Base-by-base conservation (phyloP, 2,113 vertebrate species). In the Melanotaenia duboulayi region DNA sequence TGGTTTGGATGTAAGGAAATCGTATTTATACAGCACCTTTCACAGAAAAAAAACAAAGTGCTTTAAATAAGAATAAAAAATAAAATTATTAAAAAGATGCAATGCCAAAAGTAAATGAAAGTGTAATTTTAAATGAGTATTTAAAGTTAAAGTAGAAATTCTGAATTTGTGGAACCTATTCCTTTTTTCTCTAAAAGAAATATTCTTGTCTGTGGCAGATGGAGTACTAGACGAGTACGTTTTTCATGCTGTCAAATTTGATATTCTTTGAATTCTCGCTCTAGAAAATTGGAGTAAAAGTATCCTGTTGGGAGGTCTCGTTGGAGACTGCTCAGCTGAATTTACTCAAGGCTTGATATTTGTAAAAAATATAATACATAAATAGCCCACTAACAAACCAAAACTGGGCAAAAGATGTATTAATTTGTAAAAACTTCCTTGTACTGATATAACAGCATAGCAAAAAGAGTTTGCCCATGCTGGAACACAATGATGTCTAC, bases 271-370 rank as follows among this genome's bases (percentile, higher is more conserved):
- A 78, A 44, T 69, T 46, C 46, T 77, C 65, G 32, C 73, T 83
- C 81, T 74, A 77, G 75, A 68, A 80, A 91, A 86, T 84, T 66
- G 78, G 85, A 86, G 84, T 57, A 65, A 61, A 81, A 54, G 58
- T 64, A 48, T 57, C 87, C 87, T 72, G 76, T 89, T 85, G 90
- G 76, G 88, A 74, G 37, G 68, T 72, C 81, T 90, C 80, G 90
- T 92, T 90, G 91, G 58, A 23, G 17, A 23, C 7, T 52, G 2
- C 5, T 22, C 5, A 4, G 14, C 25, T 71, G 2, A 10, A 14
- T 24, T 66, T 39, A 14, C 28, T 54, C 14, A 71, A 20, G 63
- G 50, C 24, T 51, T 7, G 56, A 5, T n/a, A 22, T 52, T 19
- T 57, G n/a, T 5, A 16, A n/a, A 19, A n/a, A 35, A 11, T 11